These are phyloP conservation scores for Philopotamus ludificatus DNA, from an alignment of 1,140 invertebrate genomes.

Conservation along the genomic window DNA sequence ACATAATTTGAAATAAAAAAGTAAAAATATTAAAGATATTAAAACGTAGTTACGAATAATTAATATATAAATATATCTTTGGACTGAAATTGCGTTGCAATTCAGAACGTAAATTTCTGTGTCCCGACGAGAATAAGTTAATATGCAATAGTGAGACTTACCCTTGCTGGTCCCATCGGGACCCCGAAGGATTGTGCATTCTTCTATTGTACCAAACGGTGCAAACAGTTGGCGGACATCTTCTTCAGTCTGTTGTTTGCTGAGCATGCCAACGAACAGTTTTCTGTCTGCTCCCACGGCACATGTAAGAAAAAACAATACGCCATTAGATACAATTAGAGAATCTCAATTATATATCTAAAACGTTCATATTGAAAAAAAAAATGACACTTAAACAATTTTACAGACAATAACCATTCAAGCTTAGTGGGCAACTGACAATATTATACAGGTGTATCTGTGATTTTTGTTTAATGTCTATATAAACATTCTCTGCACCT, in stretches of 20 bases:
- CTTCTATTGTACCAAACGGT: conserved; percentile 96
- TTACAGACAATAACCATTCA: conserved; percentile 41
- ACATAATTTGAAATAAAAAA: no score
- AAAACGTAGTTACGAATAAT: background rate
- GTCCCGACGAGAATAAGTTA: conserved; percentile 43
- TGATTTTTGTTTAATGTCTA: background rate
- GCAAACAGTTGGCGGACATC: conserved; percentile 96
- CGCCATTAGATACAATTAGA: conserved; percentile 8
- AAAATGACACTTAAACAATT: conserved; percentile 27
- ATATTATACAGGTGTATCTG: conserved; percentile 19
- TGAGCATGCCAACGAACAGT: conserved; percentile 99
- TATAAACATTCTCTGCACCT: conserved; percentile 10
- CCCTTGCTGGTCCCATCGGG: conserved; percentile 96
- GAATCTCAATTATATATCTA: no score
- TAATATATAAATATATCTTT: background rate
- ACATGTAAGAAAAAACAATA: conserved; percentile 33
- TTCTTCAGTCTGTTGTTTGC: conserved; percentile 98
- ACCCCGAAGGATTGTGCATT: conserved; percentile 96
- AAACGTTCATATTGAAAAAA: no score
- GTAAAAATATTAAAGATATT: no score
- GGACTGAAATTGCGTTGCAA: conserved; percentile 48
- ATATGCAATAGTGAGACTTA: conserved; percentile 61
- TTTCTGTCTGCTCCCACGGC: conserved; percentile 80
- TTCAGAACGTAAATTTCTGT: conserved; percentile 42
- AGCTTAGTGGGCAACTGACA: conserved; percentile 29